These are phyloP conservation scores for Beaufortia kweichowensis DNA, from an alignment of 2,113 vertebrate species.

Conservation along the genomic window DNA sequence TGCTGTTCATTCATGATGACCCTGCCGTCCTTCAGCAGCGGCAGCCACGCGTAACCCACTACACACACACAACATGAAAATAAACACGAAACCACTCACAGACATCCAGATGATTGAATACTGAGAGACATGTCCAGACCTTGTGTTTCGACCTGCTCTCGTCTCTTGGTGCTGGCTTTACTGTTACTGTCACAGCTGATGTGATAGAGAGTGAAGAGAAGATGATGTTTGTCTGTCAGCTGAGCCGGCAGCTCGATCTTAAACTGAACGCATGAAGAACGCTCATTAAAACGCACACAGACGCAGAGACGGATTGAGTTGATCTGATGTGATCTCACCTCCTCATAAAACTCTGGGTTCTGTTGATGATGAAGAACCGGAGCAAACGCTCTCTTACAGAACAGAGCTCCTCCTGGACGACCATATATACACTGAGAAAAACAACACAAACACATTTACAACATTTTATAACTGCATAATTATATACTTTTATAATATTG, in stretches of 20 bases:
- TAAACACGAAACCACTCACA: background rate
- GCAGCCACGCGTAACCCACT: conserved; percentile 98
- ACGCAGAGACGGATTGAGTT: too few species aligned
- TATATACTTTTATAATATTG: too few species aligned
- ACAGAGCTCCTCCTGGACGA: conserved; percentile 87
- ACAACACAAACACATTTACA: background rate
- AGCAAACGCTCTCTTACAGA: conserved; percentile 87
- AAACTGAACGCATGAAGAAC: conserved; percentile 71
- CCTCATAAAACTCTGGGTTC: conserved; percentile 97
- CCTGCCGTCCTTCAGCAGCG: conserved; percentile 90
- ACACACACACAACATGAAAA: conserved; percentile 27
- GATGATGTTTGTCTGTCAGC: conserved; percentile 92
- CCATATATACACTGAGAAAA: conserved; percentile 89
- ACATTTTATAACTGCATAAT: too few species aligned
- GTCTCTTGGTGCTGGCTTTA: conserved; percentile 97
- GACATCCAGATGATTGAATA: background rate
- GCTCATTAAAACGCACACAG: background rate
- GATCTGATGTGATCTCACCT: conserved; percentile 73
- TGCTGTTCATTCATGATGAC: conserved; percentile 90
- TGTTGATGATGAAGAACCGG: conserved; percentile 95
- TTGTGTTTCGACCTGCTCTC: conserved; percentile 88
- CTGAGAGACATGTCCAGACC: conserved; percentile 69
- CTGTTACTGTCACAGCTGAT: conserved; percentile 95
- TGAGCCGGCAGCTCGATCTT: conserved; percentile 96
- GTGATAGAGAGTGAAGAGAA: conserved; percentile 95